Conservation (phyloP, 2,888 invertebrate genomes). For the Anoplius nigerrimus region DNA sequence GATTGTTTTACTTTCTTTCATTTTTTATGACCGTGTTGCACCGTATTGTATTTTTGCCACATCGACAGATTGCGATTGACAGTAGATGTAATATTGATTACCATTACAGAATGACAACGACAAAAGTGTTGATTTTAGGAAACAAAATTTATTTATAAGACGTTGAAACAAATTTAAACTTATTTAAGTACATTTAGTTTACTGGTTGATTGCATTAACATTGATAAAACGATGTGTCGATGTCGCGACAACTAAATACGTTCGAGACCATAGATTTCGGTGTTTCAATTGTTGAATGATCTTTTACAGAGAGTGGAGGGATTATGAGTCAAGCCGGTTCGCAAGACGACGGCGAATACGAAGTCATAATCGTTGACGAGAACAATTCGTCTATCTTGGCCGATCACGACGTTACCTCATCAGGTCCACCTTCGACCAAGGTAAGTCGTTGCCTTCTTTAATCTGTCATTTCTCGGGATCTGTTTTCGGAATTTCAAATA, state of each 20-base stretch:
- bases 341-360: slow-evolving; percentile 89
- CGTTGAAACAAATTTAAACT: not conserved
- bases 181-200: not conserved
- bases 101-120: too few species aligned
- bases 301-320: slow-evolving; percentile 69
- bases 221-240: slow-evolving; percentile 1
- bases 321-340: slow-evolving; percentile 73
- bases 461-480: not conserved
- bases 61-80: slow-evolving; percentile 27
- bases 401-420: slow-evolving; percentile 86
- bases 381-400: slow-evolving; percentile 89
- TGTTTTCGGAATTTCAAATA: slow-evolving; percentile 16
- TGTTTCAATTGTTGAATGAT: slow-evolving; percentile 13
- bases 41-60: slow-evolving; percentile 23
- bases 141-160: not conserved
- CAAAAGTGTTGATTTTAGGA: not conserved
- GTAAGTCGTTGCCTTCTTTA: slow-evolving; percentile 74
- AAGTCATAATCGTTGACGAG: slow-evolving; percentile 93
- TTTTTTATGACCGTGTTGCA: slow-evolving; percentile 34
- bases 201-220: slow-evolving; percentile 47
- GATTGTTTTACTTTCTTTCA: slow-evolving; percentile 19
- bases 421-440: slow-evolving; percentile 89
- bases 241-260: slow-evolving; percentile 31
- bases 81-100: not conserved
- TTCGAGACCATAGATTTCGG: slow-evolving; percentile 28